A percentile compares a stretch with the other conserved stretches of the same genome.
These are phyloP conservation scores for Doryteuthis pealeii DNA, from an alignment of 1,140 invertebrate species.

Conservation along the genomic window DNA sequence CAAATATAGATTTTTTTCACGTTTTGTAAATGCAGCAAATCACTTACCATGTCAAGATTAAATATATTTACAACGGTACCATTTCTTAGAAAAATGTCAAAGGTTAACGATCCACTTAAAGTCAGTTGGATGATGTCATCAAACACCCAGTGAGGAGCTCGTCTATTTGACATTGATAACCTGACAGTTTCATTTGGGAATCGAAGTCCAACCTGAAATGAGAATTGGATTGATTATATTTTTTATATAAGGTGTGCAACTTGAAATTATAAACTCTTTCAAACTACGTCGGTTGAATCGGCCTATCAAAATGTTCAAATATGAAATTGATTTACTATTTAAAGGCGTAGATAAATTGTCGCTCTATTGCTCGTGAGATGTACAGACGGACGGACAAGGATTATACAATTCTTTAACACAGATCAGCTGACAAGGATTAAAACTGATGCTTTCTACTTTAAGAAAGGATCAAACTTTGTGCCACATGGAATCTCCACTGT, in stretches of 20 bases:
- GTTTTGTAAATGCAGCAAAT: too few species aligned
- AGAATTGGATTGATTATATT: not conserved
- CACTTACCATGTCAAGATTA: not conserved
- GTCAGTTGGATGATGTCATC: not conserved
- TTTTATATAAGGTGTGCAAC: not conserved
- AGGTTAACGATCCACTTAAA: not conserved
- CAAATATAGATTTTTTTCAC: too few species aligned
- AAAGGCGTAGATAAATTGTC: not conserved
- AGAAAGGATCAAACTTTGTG: too few species aligned
- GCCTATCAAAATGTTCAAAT: not conserved
- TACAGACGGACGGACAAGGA: not conserved
- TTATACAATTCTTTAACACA: not conserved
- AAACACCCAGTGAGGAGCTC: not conserved
- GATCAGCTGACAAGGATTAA: too few species aligned
- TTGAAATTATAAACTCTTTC: too few species aligned
- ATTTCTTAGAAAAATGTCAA: not conserved
- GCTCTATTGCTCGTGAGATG: too few species aligned
- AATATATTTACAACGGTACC: not conserved
- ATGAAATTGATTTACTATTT: not conserved
- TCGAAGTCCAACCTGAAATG: not conserved
- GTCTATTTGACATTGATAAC: not conserved
- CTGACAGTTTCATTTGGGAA: not conserved
- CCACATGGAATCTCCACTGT: too few species aligned
- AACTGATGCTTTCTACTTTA: too few species aligned
- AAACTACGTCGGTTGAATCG: not conserved